Evolutionary conservation across 1,140 invertebrate genomes (phyloP).

Genomic region (Drosophila gunungcola): DNA sequence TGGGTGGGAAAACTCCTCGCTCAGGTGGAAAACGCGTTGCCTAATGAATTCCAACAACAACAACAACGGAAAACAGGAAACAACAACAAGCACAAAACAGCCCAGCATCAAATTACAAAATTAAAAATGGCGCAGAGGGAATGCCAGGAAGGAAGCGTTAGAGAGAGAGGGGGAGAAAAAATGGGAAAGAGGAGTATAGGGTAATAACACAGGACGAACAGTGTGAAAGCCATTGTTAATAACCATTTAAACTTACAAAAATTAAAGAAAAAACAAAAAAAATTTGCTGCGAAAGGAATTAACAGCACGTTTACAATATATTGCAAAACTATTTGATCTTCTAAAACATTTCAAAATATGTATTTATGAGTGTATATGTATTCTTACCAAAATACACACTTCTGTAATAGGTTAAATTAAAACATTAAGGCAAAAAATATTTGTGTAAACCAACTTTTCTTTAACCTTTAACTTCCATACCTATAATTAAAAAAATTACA

Average conservation of each 20-base stretch:
- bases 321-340: too few relatives aligned
- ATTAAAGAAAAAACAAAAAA: neutral
- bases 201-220: neutral
- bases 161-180: neutral
- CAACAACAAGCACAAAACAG: constrained; percentile 36
- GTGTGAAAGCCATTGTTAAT: constrained; percentile 17
- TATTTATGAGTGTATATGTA: too few relatives aligned
- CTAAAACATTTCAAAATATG: too few relatives aligned
- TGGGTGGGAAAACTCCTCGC: constrained; percentile 33
- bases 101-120: constrained; percentile 82
- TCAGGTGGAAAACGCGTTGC: constrained; percentile 71
- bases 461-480: too few relatives aligned
- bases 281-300: neutral
- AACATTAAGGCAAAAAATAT: too few relatives aligned
- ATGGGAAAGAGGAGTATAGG: neutral
- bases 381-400: too few relatives aligned
- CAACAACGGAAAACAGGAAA: constrained; percentile 24
- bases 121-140: constrained; percentile 76
- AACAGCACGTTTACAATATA: too few relatives aligned
- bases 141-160: constrained; percentile 6
- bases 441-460: too few relatives aligned
- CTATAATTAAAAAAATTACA: too few relatives aligned
- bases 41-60: constrained; percentile 66
- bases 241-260: neutral
- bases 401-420: too few relatives aligned